Base-by-base conservation (phyloP, 2,888 invertebrate genomes). In the Chaitophorus viminalis region DNA sequence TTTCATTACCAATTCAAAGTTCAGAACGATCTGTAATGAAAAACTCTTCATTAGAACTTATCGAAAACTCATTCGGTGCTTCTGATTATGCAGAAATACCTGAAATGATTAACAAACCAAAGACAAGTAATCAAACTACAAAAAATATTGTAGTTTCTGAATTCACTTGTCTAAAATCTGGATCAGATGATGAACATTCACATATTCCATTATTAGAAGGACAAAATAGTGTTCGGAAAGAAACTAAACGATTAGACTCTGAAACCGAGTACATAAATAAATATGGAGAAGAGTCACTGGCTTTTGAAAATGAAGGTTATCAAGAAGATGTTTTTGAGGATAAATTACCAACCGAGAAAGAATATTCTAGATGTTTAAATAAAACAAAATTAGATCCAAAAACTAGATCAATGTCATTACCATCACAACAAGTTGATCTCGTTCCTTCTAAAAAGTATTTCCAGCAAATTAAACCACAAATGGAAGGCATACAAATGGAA, bases 271-370 rank as follows among this genome's bases (percentile, higher is more conserved):
- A 90, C 78, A 89, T 90, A 52, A 90, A 90, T n/a, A 90, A 89
- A 85, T 89, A 89, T 39, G 90, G 89, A 25, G 76, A 86, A 70
- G 89, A 89, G 75, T 89, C 89, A 5, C 92, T 92, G 90, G 91
- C 90, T 70, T 90, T 89, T 89, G 90, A 90, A 82, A 90, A 90
- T 83, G 92, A 92, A 88, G 92, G 91, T 81, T 91, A 92, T 70
- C 92, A 92, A 72, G 89, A 89, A 85, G 90, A 90, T 88, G 87
- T 79, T 75, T 87, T 87, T 46, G 54, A 79, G 54, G 78, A 86
- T 29, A 79, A 78, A 79, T 25, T 17, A 54, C 5, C n/a, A 36
- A 29, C 6, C 25, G 68, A 84, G 33, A 78, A 29, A 70, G 33
- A 86, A 72, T 29, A 14, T n/a, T 39, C 36, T 54, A n/a, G 29